Conservation (phyloP, 2,797 vertebrate genomes). For the Coranthus polyacanthus region DNA sequence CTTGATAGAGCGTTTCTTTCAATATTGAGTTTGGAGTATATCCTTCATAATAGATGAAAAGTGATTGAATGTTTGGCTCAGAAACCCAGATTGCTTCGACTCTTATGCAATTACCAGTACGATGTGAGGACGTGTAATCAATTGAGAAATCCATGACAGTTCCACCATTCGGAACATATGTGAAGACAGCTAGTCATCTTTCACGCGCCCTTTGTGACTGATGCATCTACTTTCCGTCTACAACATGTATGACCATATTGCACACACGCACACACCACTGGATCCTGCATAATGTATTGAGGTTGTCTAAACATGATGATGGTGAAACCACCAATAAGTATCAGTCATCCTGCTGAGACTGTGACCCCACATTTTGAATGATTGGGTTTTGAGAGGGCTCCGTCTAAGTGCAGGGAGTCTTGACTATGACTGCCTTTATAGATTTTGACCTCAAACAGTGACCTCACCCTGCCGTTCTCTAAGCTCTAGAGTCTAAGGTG, state of each 20-base stretch:
- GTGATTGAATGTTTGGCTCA: constrained; percentile 68
- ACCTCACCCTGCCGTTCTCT: constrained; percentile 41
- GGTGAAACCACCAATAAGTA: constrained; percentile 73
- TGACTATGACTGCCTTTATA: constrained; percentile 44
- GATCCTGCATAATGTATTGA: constrained; percentile 70
- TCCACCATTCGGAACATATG: constrained; percentile 68
- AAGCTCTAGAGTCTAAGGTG: neutral
- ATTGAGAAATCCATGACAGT: constrained; percentile 79
- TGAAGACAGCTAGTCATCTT: constrained; percentile 75
- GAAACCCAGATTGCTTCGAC: constrained; percentile 58
- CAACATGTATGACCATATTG: constrained; percentile 72
- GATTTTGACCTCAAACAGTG: constrained; percentile 59
- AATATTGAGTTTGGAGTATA: constrained; percentile 53
- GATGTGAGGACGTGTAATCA: constrained; percentile 75
- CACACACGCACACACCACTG: constrained; percentile 65
- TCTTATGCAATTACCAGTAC: constrained; percentile 67
- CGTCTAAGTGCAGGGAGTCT: constrained; percentile 49
- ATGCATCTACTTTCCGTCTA: constrained; percentile 71
- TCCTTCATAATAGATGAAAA: constrained; percentile 66
- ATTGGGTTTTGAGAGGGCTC: constrained; percentile 61
- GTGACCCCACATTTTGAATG: constrained; percentile 57
- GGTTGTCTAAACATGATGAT: constrained; percentile 79
- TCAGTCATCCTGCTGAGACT: constrained; percentile 72
- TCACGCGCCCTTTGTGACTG: constrained; percentile 77
- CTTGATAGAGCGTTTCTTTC: constrained; percentile 58